Evolutionary conservation across 2,113 vertebrate genomes (phyloP).

Genomic region (Rallus limicola): DNA sequence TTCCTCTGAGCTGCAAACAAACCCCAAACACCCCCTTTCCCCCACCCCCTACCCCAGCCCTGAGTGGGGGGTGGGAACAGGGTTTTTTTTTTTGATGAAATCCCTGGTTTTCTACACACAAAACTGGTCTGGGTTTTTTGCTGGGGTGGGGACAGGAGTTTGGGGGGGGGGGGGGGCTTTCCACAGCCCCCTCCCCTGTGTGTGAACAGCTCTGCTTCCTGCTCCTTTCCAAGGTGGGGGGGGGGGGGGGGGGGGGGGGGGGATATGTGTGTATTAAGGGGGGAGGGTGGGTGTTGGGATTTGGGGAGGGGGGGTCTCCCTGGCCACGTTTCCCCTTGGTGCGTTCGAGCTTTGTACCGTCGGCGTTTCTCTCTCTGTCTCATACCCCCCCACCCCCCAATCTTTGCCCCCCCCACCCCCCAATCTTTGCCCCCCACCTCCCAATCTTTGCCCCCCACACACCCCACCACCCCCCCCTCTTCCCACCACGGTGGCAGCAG

Average conservation of each 20-base stretch:
- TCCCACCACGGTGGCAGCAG: neutral
- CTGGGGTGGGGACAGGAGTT: neutral
- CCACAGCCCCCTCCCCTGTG: neutral
- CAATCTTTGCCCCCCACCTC: no score
- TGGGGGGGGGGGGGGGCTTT: neutral
- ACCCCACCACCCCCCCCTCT: no score
- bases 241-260: no score
- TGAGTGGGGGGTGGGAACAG: neutral
- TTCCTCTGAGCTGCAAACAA: neutral
- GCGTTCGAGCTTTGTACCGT: neutral
- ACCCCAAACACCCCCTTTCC: no score
- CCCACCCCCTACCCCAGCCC: no score
- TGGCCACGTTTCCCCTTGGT: neutral
- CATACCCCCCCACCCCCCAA: no score
- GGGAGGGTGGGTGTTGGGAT: no score
- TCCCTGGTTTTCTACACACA: slow-evolving; percentile 23
- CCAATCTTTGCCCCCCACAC: no score
- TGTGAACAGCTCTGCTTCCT: neutral
- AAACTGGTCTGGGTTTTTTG: neutral
- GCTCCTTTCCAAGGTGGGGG: neutral
- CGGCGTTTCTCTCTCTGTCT: neutral
- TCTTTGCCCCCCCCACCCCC: no score
- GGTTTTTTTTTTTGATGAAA: neutral
- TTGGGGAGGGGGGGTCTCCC: neutral
- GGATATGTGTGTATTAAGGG: no score